Evolutionary conservation across 92 coral and sea anemone species (phyloP).

Genomic region (Epizoanthus scotinus): DNA sequence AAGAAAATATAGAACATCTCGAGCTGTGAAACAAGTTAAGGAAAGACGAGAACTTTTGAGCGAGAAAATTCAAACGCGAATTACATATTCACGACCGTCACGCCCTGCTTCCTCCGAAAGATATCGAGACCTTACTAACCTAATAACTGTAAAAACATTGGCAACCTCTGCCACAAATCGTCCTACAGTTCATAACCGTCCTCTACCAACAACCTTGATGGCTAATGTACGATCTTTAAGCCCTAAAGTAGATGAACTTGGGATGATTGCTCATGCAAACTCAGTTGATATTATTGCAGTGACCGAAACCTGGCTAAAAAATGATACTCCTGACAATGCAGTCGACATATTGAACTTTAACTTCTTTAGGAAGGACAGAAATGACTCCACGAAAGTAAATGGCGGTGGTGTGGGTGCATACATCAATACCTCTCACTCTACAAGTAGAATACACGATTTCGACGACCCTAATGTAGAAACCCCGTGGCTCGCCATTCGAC

Average conservation of each 20-base stretch:
- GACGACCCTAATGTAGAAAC: slow-evolving; percentile 3
- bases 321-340: slow-evolving; percentile 22
- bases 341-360: slow-evolving; percentile 27
- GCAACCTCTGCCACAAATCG: background rate
- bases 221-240: slow-evolving; percentile 17
- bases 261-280: background rate
- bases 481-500: background rate
- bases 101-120: too few species aligned
- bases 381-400: background rate
- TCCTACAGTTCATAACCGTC: too few species aligned
- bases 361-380: slow-evolving; percentile 30
- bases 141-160: background rate
- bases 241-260: slow-evolving; percentile 30
- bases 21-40: background rate
- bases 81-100: background rate
- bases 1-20: background rate
- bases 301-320: slow-evolving; percentile 35
- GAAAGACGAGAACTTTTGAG: background rate
- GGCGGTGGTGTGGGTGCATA: slow-evolving; percentile 1
- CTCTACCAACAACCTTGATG: background rate
- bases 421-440: background rate
- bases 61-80: background rate
- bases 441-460: background rate
- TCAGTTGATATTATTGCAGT: slow-evolving; percentile 14
- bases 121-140: too few species aligned